Percentiles rank a stretch among this genome's conserved stretches.
Evolutionary conservation across 2,113 vertebrate genomes (phyloP).

Genomic region (Anthoscopus minutus): DNA sequence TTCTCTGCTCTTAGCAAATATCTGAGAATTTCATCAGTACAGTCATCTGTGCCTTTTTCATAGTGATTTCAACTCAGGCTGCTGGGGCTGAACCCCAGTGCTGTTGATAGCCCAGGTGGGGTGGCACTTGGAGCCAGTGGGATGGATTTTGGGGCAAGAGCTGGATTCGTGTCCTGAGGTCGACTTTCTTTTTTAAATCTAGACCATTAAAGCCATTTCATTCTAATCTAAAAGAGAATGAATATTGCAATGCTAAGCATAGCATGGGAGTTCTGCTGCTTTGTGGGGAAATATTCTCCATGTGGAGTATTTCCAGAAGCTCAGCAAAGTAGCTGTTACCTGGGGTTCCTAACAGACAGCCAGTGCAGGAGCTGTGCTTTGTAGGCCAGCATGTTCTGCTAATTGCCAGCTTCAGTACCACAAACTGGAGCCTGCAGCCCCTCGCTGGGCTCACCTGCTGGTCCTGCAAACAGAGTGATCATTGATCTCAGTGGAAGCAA

Average conservation of each 20-base stretch:
- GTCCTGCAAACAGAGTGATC: not conserved
- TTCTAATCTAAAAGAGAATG: not conserved
- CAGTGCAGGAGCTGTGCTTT: not conserved
- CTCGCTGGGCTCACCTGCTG: not conserved
- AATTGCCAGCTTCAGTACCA: not conserved
- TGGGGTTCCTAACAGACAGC: not conserved
- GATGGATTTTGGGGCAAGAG: not conserved
- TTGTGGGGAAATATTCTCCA: not conserved
- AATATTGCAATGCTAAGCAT: not conserved
- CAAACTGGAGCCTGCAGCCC: not conserved
- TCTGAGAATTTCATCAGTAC: not conserved
- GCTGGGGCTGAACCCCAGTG: not conserved
- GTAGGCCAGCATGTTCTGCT: not conserved
- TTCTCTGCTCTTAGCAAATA: not conserved
- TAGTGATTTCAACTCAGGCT: not conserved
- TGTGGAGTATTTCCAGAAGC: not conserved
- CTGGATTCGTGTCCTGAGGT: not conserved
- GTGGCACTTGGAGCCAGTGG: accelerated
- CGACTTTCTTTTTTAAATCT: not conserved
- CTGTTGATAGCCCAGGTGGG: not conserved
- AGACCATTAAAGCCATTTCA: not conserved
- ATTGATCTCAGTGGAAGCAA: not conserved
- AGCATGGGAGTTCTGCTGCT: not conserved
- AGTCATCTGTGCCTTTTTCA: not conserved
- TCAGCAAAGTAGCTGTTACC: not conserved